Conservation (phyloP, 1,140 invertebrate genomes). For the Heliconius hermathena region DNA sequence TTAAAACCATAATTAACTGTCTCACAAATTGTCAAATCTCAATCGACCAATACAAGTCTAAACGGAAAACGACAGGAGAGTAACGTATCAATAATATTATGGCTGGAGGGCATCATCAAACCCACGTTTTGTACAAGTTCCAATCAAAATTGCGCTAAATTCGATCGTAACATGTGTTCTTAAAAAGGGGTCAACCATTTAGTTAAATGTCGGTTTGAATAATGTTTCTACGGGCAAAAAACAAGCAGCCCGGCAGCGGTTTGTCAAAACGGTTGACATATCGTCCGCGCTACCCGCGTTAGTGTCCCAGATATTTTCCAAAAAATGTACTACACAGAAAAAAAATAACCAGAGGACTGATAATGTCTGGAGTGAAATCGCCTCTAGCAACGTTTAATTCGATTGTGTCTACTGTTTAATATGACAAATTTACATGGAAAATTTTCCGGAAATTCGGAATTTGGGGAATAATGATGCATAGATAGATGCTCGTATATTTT, state of each 20-base stretch:
- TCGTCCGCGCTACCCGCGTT: slow-evolving; percentile 45
- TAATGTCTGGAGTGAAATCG: slow-evolving; percentile 39
- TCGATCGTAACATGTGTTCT: slow-evolving; percentile 9
- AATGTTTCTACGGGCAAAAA: slow-evolving; percentile 44
- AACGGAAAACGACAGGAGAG: not conserved
- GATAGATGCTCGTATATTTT: no score
- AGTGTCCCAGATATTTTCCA: slow-evolving; percentile 34
- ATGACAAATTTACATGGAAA: not conserved
- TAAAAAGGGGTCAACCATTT: slow-evolving; percentile 13
- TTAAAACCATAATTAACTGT: not conserved
- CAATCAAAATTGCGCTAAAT: slow-evolving; percentile 7
- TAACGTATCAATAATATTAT: not conserved
- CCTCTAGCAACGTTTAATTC: slow-evolving; percentile 30
- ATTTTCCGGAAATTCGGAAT: not conserved
- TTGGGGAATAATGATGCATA: no score
- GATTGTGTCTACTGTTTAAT: slow-evolving; percentile 10
- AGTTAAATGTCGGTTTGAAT: slow-evolving; percentile 32
- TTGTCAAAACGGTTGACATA: slow-evolving; percentile 58
- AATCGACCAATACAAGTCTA: not conserved
- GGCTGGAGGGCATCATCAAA: not conserved
- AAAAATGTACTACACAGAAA: slow-evolving; percentile 37
- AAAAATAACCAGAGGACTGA: slow-evolving; percentile 39
- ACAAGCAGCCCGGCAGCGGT: slow-evolving; percentile 42
- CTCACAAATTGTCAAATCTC: not conserved
- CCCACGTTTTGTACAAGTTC: slow-evolving; percentile 2